Conservation (phyloP, 1,140 invertebrate genomes). For the Drosophila subobscura region DNA sequence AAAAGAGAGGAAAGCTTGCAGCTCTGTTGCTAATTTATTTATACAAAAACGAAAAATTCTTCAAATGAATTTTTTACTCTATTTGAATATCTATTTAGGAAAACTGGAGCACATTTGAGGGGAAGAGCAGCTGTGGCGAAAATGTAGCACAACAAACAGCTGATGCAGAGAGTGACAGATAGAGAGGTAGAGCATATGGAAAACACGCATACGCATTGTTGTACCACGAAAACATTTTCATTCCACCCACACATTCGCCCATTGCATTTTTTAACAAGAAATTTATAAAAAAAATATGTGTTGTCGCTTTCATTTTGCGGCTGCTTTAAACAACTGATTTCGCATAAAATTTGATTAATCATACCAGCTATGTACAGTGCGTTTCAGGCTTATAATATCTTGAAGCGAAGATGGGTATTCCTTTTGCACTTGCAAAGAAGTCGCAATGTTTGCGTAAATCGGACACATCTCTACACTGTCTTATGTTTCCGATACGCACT, state of each 20-base stretch:
- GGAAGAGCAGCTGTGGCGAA: slow-evolving; percentile 27
- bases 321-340: slow-evolving; percentile 27
- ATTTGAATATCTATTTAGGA: slow-evolving; percentile 22
- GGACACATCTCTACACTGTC: background rate
- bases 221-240: slow-evolving; percentile 46
- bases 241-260: slow-evolving; percentile 40
- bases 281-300: slow-evolving; percentile 15
- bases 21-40: slow-evolving; percentile 51
- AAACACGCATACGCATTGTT: slow-evolving; percentile 69
- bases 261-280: slow-evolving; percentile 15
- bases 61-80: slow-evolving; percentile 44
- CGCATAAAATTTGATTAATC: slow-evolving; percentile 61
- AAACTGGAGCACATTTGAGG: slow-evolving; percentile 44
- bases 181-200: slow-evolving; percentile 24
- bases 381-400: background rate
- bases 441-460: too few species aligned
- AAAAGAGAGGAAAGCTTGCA: background rate
- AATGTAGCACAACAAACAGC: slow-evolving; percentile 75
- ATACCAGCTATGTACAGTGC: slow-evolving; percentile 12
- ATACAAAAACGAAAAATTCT: slow-evolving; percentile 46
- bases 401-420: too few species aligned
- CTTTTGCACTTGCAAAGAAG: too few species aligned
- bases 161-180: slow-evolving; percentile 28
- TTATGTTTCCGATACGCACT: slow-evolving; percentile 18
- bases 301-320: background rate